Conservation (phyloP, 2,113 vertebrate genomes). For the Diphyllodes magnificus region DNA sequence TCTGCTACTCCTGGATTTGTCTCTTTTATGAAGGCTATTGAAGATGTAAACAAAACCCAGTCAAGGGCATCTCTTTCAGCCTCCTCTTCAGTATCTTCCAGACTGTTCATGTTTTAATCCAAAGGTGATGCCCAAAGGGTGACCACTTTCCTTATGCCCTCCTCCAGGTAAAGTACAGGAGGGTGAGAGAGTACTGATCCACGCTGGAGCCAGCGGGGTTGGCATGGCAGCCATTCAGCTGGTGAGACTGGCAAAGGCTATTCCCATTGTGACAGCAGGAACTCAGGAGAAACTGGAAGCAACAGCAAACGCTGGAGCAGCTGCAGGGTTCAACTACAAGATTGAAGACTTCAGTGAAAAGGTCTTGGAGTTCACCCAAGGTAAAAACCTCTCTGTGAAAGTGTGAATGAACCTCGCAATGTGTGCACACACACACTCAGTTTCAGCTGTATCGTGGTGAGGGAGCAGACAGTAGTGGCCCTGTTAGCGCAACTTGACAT, state of each 20-base stretch:
- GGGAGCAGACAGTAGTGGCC: background rate
- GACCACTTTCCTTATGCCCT: background rate
- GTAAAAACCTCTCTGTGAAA: slow-evolving; percentile 38
- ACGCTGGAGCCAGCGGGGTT: slow-evolving; percentile 81
- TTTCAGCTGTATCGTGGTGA: background rate
- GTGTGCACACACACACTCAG: rapidly evolving
- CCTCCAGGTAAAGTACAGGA: slow-evolving; percentile 74
- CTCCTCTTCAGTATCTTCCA: background rate
- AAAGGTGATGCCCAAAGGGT: background rate
- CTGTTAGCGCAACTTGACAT: background rate
- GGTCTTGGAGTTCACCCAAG: slow-evolving; percentile 75
- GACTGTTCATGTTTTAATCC: background rate
- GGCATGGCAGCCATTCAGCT: slow-evolving; percentile 84
- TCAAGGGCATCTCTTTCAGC: background rate
- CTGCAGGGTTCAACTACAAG: slow-evolving; percentile 82
- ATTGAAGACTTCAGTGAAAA: slow-evolving; percentile 75
- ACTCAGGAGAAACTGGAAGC: slow-evolving; percentile 74
- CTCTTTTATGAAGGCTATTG: background rate
- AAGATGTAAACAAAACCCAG: background rate
- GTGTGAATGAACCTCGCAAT: background rate
- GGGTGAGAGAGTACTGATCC: slow-evolving; percentile 78
- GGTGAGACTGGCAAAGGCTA: slow-evolving; percentile 70
- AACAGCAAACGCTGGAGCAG: slow-evolving; percentile 70
- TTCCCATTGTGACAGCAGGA: slow-evolving; percentile 81
- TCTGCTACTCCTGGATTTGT: background rate